Base-by-base conservation (phyloP, 2,888 invertebrate genomes). In the Melanargia galathea region DNA sequence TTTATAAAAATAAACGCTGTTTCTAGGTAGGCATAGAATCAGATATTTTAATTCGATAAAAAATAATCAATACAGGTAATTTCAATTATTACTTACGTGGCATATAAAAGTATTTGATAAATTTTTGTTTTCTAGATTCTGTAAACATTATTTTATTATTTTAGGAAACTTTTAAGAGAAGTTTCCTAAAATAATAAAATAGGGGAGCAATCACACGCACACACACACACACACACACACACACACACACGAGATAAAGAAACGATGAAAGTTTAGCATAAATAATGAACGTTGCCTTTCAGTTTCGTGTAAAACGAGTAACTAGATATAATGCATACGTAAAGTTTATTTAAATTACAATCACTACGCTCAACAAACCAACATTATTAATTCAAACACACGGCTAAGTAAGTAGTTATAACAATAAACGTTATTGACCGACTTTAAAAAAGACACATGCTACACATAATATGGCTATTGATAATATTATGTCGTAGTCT, bases 351-450 rank as follows among this genome's bases (percentile, higher is more conserved):
- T 24, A 48, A 22, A 24, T 48, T 48, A 48, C 11, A 48, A n/a
- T 48, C 13, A 24, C 24, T 24, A 24, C n/a, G 46, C 2, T 48
- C n/a, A 48, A 26, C 48, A 5, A 48, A 48, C 24, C 13, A 49
- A n/a, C 49, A 49, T 49, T 10, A 49, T n/a, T 16, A 49, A 26
- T n/a, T 26, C 48, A 8, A 48, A 30, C 49, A 48, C 46, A 49
- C 16, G 30, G 51, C 4, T 16, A 51, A 51, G 18, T 51, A 30
- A 48, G n/a, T 24, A 48, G 18, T 4, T 51, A 33, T 48, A 51
- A 51, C 49, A 51, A 49, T 49, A 30, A 51, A 30, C 30, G 51
- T 18, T 51, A 51, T 51, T 51, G 51, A 51, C 30, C 51, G 51
- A 33, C 16, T 51, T 51, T 48, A 30, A 13, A n/a, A 24, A 26